Evolutionary conservation across 2,113 vertebrate species (phyloP).

Genomic region (Aepyceros melampus): DNA sequence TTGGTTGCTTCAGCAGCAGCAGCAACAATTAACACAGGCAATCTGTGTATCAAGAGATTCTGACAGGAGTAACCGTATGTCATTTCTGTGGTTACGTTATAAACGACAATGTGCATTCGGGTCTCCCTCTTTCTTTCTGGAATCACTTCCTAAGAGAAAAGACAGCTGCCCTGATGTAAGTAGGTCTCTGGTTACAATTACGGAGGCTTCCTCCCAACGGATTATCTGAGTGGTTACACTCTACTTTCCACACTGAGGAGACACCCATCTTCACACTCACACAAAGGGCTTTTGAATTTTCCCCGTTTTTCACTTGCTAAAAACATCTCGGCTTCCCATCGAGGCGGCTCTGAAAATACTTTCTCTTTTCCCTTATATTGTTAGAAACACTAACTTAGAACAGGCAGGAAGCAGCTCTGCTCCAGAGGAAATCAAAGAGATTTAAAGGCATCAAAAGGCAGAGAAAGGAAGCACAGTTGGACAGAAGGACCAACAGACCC

Average conservation of each 20-base stretch:
- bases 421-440: background rate
- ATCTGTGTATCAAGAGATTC: background rate
- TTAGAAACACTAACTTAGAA: background rate
- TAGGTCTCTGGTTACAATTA: too few relatives aligned
- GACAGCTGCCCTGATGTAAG: too few relatives aligned
- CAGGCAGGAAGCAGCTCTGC: background rate
- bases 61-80: background rate
- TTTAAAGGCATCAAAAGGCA: background rate
- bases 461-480: background rate
- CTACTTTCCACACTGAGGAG: background rate
- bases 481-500: too few relatives aligned
- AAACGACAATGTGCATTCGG: background rate
- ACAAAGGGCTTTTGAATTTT: background rate
- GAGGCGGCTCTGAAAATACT: too few relatives aligned
- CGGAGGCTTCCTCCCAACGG: background rate
- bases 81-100: background rate
- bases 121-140: background rate
- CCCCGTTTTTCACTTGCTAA: background rate
- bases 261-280: background rate
- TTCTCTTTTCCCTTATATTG: background rate
- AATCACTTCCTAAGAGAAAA: too few relatives aligned
- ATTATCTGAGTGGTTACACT: background rate
- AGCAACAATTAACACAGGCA: background rate
- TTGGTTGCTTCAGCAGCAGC: background rate
- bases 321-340: background rate